Evolutionary conservation across 2,797 vertebrate genomes (phyloP), one percentile per base, ranked within the genome.

Genomic region (Monodelphis domestica): DNA sequence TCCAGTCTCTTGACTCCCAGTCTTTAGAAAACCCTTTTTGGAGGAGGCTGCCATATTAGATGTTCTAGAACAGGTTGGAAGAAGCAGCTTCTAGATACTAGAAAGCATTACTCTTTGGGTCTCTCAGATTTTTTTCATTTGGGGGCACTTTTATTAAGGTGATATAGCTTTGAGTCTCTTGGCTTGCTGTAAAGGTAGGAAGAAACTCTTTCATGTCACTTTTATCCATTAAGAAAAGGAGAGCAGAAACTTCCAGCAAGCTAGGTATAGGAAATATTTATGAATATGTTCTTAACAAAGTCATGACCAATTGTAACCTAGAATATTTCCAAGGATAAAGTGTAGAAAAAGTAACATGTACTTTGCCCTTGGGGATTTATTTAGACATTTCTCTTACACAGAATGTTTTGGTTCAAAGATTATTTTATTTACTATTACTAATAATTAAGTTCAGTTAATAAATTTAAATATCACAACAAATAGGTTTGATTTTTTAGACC

Each of bases 361-460:
- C 59, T 84, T 89, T 10, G 38, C 9, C 21, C 7, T 84, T 28
- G 38, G 9, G 2, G 10, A 84, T 84, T 84, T 84, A 50, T 11
- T 84, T 84, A 84, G 11, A 45, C 84, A 10, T 84, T 84, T 84
- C 70, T 84, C 50, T 53, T 92, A 92, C 26, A 89, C 93, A 5
- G 92, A 96, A 54, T 21, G 53, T 90, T 91, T 92, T 70, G 21
- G 26, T 50, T 84, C 26, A 28, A 28, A 28, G 70, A 88, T 93
- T 84, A 30, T 91, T 92, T 90, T 89, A 57, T 54, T 78, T 70
- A 78, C 92, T 30, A 92, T 94, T 53, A 93, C n/a, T 93, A 91
- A 24, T 63, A 92, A 87, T 63, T 93, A 87, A 87, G 12, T 84
- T 95, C 93, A 87, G 63, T 94, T 96, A 94, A 94, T 55, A 89